Evolutionary conservation across 2,113 vertebrate genomes (phyloP), one percentile per base, ranked within the genome.

Genomic region (Propithecus coquereli): DNA sequence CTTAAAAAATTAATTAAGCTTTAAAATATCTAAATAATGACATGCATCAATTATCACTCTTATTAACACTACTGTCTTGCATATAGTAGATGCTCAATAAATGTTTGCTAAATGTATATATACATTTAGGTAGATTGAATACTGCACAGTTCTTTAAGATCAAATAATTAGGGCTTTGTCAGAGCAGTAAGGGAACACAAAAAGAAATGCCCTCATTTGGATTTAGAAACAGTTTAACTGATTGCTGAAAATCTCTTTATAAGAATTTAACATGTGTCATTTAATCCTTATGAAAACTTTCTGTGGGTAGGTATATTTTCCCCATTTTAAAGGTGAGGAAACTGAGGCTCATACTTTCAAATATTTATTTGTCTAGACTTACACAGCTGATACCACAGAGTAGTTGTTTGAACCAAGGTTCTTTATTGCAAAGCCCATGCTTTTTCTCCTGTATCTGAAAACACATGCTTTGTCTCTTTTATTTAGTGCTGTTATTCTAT

Each of bases 271-370:
- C 4, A 27, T 74, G 27, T 50, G 12, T 87, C 57, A 65, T 92
- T 89, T 94, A 97, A 90, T 87, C 43, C 30, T 94, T 88, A 73
- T 34, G 79, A 91, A 94, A 87, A 93, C 43, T 80, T 92, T 81
- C 27, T 86, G 50, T 74, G 18, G 30, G 5, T 70, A 90, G 54
- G 63, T 79, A 71, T 90, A 30, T 92, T 93, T 95, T 81, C 80
- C n/a, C 91, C n/a, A 70, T 97, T 95, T 90, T 96, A 95, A 97
- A 97, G 96, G 65, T 97, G 96, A 97, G 70, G 87, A 94, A 97
- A 95, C 94, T 87, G 84, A 97, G 88, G 81, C 93, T 96, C 86
- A 90, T 90, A 40, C n/a, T 95, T 50, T 89, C 85, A 93, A 84
- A 89, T 97, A 80, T 16, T 90, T 90, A 95, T 77, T 30, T 65